A percentile compares a stretch with the other conserved stretches of the same genome.
These are phyloP conservation scores for Lasiurus cinereus DNA, from an alignment of 2,113 vertebrate species.

Conservation along the genomic window DNA sequence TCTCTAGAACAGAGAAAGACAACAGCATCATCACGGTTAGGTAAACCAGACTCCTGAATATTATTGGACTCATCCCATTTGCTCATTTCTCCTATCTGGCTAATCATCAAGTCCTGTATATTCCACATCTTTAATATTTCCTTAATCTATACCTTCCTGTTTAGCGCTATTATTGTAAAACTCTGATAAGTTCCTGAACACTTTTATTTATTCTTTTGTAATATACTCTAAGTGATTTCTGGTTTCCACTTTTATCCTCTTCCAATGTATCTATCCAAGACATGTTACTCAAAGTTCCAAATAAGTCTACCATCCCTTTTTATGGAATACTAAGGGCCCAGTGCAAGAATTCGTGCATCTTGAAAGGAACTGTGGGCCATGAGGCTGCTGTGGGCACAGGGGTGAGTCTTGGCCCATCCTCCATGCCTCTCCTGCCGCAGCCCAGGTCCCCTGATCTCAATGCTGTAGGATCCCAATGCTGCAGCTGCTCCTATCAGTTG, in stretches of 20 bases:
- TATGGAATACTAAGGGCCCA: background rate
- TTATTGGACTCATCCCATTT: constrained; percentile 13
- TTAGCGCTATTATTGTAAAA: constrained; percentile 19
- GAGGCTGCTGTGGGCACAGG: no score
- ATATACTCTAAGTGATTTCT: background rate
- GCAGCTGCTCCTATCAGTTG: no score
- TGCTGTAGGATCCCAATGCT: no score
- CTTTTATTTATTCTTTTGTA: constrained; percentile 14
- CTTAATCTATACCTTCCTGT: background rate
- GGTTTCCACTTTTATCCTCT: background rate
- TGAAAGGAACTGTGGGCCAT: no score
- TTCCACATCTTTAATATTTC: constrained; percentile 21
- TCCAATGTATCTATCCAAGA: background rate
- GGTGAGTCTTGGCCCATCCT: no score
- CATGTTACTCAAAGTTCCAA: background rate
- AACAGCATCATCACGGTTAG: background rate
- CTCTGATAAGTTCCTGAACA: background rate
- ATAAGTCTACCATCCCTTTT: background rate
- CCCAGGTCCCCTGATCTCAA: no score
- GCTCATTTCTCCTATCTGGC: constrained; percentile 3
- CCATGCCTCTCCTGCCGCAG: no score
- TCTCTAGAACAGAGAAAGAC: background rate
- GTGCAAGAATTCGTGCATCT: no score
- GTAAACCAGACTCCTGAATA: constrained; percentile 25
- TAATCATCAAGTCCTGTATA: background rate